Conservation (phyloP, 1,140 invertebrate genomes). For the Monomorium pharaonis region DNA sequence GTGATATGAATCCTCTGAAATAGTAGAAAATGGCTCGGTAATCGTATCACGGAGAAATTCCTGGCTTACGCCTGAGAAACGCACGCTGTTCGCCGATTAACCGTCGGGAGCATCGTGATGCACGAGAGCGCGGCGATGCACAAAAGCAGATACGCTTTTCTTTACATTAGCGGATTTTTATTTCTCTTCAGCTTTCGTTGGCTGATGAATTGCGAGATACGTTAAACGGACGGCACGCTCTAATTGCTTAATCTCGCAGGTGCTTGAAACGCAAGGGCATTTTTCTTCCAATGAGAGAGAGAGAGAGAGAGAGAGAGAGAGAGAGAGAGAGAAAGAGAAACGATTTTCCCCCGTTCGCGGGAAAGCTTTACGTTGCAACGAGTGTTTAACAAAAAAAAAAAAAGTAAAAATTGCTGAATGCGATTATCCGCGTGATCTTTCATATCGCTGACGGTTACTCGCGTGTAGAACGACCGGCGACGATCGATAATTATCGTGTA, state of each 20-base stretch:
- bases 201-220: background rate
- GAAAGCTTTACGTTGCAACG: background rate
- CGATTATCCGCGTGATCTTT: slow-evolving; percentile 8
- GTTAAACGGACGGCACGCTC: slow-evolving; percentile 2
- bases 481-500: slow-evolving; percentile 23
- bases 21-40: slow-evolving; percentile 32
- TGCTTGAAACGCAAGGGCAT: background rate
- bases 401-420: background rate
- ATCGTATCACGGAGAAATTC: slow-evolving; percentile 25
- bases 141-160: background rate
- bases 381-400: background rate
- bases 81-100: slow-evolving; percentile 1
- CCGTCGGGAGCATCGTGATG: background rate
- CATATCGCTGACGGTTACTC: background rate
- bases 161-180: background rate
- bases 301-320: too few species aligned
- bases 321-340: background rate
- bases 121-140: background rate
- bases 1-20: slow-evolving; percentile 11
- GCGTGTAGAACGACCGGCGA: background rate
- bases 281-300: too few species aligned
- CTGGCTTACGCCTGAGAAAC: background rate
- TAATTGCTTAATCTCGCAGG: slow-evolving; percentile 1
- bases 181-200: slow-evolving; percentile 12
- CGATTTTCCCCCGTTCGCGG: background rate